Evolutionary conservation across 2,113 vertebrate genomes (phyloP).

Genomic region (Siniperca chuatsi): DNA sequence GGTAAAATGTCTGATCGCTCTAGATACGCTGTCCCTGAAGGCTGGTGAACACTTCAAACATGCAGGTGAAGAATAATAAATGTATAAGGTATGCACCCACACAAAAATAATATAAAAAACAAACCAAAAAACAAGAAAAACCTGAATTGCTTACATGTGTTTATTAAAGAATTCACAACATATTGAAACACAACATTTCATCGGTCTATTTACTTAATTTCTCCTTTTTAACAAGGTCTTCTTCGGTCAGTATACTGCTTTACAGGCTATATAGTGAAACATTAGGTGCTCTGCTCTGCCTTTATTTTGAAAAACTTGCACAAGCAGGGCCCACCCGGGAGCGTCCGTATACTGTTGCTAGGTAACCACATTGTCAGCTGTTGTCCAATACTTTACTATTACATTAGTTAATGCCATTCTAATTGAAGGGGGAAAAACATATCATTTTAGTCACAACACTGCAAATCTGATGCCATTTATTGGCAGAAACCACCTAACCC

Average conservation of each 20-base stretch:
- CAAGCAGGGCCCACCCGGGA: constrained; percentile 12
- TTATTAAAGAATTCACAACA: not conserved
- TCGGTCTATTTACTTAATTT: not conserved
- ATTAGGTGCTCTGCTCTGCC: constrained; percentile 25
- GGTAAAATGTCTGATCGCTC: constrained; percentile 65
- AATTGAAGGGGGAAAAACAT: constrained; percentile 28
- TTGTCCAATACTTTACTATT: constrained; percentile 45
- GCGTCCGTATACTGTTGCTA: constrained; percentile 56
- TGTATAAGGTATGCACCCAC: not conserved
- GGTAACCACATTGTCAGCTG: constrained; percentile 55
- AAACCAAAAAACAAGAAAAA: not conserved
- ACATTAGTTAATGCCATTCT: constrained; percentile 41
- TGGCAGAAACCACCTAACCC: not conserved
- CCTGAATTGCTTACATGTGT: not conserved
- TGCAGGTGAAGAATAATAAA: constrained; percentile 9
- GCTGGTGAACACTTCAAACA: constrained; percentile 32
- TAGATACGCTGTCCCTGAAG: constrained; percentile 44
- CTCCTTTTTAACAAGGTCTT: not conserved
- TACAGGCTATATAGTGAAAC: not conserved
- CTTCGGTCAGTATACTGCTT: not conserved
- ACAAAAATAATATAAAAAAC: not conserved
- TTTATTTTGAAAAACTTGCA: constrained; percentile 31
- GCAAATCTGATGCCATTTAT: constrained; percentile 16
- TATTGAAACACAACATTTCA: not conserved
- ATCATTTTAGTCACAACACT: constrained; percentile 17